A percentile compares a stretch with the other conserved stretches of the same genome.
phyloP scores from a whole-genome alignment of 2,797 vertebrate species.

The Crenuchus spilurus region DNA sequence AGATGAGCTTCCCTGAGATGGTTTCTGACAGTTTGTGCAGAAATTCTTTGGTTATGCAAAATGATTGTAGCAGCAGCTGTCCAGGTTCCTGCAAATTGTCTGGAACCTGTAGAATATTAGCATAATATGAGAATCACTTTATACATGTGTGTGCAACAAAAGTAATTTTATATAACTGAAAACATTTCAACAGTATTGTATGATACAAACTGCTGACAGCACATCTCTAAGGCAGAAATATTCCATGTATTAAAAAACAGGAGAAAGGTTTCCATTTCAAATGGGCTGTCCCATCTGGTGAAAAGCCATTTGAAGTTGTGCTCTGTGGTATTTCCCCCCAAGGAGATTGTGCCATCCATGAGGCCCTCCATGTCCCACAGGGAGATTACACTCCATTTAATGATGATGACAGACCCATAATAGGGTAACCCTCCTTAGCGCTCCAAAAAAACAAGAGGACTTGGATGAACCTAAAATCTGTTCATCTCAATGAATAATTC shows the following conservation, averaged over 20 bases:
- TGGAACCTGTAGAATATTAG: too few species aligned
- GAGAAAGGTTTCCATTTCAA: slow-evolving; percentile 11
- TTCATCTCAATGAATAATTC: slow-evolving; percentile 30
- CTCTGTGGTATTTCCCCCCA: slow-evolving; percentile 33
- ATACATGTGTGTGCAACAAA: too few species aligned
- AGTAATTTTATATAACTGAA: too few species aligned
- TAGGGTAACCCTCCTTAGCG: neutral
- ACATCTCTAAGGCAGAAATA: neutral
- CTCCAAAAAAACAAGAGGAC: slow-evolving; percentile 27
- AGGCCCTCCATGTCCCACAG: slow-evolving; percentile 24
- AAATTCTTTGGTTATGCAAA: too few species aligned
- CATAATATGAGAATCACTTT: too few species aligned
- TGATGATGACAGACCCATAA: slow-evolving; percentile 2
- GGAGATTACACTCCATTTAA: slow-evolving; percentile 26
- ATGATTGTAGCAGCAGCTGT: too few species aligned
- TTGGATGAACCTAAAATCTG: slow-evolving; percentile 37
- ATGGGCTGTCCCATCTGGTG: slow-evolving; percentile 22
- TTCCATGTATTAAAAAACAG: neutral
- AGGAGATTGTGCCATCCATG: slow-evolving; percentile 20
- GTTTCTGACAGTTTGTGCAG: too few species aligned
- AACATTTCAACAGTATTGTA: too few species aligned
- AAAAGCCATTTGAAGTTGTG: slow-evolving; percentile 27
- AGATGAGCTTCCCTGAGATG: too few species aligned
- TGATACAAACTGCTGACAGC: neutral
- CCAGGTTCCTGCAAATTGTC: too few species aligned